These are phyloP conservation scores for Pentalonia nigronervosa DNA, from an alignment of 1,140 invertebrate species.

Conservation along the genomic window DNA sequence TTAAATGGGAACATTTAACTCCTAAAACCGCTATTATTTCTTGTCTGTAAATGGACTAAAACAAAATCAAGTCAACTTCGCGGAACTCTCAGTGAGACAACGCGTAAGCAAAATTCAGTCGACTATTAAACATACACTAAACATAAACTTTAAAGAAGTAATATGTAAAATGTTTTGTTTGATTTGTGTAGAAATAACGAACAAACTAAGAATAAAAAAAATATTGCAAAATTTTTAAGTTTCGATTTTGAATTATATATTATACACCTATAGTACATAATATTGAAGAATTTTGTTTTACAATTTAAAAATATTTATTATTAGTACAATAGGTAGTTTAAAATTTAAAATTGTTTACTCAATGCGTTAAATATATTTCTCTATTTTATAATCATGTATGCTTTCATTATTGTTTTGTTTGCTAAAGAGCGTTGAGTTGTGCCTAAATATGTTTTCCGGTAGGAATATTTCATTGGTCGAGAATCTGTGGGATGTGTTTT, in stretches of 20 bases:
- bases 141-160: not conserved
- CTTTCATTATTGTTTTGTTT: too few species aligned
- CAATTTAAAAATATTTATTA: not conserved
- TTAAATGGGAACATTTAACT: conserved; percentile 27
- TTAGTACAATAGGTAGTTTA: not conserved
- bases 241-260: not conserved
- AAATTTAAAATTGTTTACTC: not conserved
- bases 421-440: too few species aligned
- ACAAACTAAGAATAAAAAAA: not conserved
- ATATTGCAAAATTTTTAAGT: not conserved
- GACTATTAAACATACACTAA: not conserved
- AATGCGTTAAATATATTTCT: not conserved
- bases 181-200: not conserved
- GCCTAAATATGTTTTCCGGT: too few species aligned
- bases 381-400: not conserved
- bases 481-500: not conserved
- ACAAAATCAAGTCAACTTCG: conserved; percentile 33
- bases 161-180: not conserved
- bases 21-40: conserved; percentile 23
- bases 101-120: not conserved
- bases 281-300: not conserved
- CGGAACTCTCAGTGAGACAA: not conserved
- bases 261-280: not conserved
- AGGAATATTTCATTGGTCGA: not conserved
- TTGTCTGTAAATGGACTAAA: conserved; percentile 17